phyloP scores from a whole-genome alignment of 2,888 invertebrate species.

The Euplagia quadripunctaria region DNA sequence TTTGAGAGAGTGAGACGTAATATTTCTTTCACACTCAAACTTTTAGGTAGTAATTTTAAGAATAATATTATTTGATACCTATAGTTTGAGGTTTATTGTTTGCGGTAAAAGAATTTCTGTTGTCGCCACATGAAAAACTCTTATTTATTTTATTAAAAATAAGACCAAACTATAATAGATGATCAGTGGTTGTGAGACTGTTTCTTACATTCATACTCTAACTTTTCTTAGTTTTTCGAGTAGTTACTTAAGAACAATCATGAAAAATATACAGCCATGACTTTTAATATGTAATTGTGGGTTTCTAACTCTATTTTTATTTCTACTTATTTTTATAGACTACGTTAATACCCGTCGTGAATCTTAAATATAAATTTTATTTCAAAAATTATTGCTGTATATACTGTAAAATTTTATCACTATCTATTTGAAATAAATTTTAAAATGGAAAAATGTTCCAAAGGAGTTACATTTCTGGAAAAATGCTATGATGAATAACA shows the following conservation, averaged over 20 bases:
- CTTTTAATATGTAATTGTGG: background rate
- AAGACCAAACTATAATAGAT: too few species aligned
- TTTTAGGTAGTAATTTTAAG: background rate
- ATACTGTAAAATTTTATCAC: too few species aligned
- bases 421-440: too few species aligned
- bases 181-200: too few species aligned
- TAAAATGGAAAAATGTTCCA: too few species aligned
- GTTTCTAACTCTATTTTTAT: background rate
- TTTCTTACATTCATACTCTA: too few species aligned
- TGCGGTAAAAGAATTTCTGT: background rate
- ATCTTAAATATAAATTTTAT: background rate
- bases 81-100: background rate
- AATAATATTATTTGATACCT: background rate
- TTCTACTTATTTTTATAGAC: background rate
- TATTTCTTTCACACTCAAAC: background rate
- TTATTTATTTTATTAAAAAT: too few species aligned
- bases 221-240: background rate
- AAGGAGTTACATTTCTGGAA: too few species aligned
- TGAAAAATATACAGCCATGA: background rate
- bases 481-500: too few species aligned
- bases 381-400: too few species aligned
- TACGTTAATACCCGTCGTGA: background rate
- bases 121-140: too few species aligned
- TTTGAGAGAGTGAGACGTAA: slow-evolving; percentile 6
- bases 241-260: background rate